These are phyloP conservation scores for Macrobrachium rosenbergii DNA, from an alignment of 1,140 invertebrate genomes.

Conservation along the genomic window DNA sequence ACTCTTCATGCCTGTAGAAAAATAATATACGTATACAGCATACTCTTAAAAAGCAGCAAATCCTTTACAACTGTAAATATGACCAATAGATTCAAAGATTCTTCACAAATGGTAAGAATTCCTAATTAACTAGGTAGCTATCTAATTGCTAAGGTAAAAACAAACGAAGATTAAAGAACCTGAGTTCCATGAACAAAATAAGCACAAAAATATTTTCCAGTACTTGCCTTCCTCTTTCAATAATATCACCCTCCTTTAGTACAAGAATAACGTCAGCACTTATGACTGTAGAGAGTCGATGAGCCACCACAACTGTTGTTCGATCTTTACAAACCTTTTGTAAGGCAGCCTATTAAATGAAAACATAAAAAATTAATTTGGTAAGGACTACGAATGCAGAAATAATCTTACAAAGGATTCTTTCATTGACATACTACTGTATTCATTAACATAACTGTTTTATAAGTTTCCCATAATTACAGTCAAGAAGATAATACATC, in stretches of 20 bases:
- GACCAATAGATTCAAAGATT: neutral
- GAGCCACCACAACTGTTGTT: slow-evolving; percentile 93
- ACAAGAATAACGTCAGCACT: slow-evolving; percentile 95
- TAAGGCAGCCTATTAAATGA: slow-evolving; percentile 76
- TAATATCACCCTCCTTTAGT: slow-evolving; percentile 88
- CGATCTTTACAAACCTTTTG: slow-evolving; percentile 83
- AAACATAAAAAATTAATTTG: neutral
- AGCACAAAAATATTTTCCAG: no score
- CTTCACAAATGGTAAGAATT: neutral
- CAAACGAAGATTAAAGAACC: neutral
- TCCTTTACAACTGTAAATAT: neutral
- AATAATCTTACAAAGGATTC: neutral
- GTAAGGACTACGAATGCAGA: neutral
- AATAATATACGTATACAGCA: slow-evolving; percentile 64
- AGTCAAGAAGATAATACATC: no score
- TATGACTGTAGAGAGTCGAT: slow-evolving; percentile 92
- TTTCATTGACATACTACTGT: neutral
- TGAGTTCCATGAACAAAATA: neutral
- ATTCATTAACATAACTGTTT: no score
- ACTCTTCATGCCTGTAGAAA: slow-evolving; percentile 80
- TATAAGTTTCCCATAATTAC: no score
- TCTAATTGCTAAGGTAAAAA: no score
- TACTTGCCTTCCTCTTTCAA: slow-evolving; percentile 82
- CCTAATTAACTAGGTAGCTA: neutral
- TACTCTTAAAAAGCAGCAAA: slow-evolving; percentile 34